Conservation (phyloP, 2,888 invertebrate genomes). For the Anoplius nigerrimus region DNA sequence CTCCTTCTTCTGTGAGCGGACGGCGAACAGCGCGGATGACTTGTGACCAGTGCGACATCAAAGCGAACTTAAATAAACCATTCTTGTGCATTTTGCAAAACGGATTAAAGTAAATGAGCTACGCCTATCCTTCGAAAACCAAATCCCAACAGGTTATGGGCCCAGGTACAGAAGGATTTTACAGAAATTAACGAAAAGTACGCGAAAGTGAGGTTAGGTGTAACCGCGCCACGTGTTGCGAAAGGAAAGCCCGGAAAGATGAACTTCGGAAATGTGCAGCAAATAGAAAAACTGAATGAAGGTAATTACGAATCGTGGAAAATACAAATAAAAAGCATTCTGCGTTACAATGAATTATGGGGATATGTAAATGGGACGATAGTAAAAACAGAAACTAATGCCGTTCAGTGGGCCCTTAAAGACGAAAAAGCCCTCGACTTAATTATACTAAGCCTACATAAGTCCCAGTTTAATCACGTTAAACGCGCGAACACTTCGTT, state of each 20-base stretch:
- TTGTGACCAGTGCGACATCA: no score
- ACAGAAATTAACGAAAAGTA: neutral
- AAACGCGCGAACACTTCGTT: neutral
- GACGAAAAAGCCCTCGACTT: slow-evolving; percentile 19
- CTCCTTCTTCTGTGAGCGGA: no score
- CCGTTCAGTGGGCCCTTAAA: neutral
- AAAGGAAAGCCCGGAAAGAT: neutral
- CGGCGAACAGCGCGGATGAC: no score
- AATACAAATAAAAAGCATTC: slow-evolving; percentile 33
- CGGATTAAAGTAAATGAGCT: no score
- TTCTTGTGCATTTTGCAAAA: no score
- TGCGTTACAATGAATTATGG: slow-evolving; percentile 17
- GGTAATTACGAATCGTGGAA: slow-evolving; percentile 34
- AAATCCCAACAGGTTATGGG: slow-evolving; percentile 7
- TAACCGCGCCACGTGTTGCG: neutral
- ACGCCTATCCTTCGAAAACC: no score
- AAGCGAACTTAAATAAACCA: no score
- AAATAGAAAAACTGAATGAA: slow-evolving; percentile 32
- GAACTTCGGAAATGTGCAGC: neutral
- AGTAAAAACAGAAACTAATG: neutral
- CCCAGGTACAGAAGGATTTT: neutral
- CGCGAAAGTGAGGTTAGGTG: neutral
- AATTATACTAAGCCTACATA: slow-evolving; percentile 9
- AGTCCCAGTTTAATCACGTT: slow-evolving; percentile 8
- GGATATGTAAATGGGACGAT: slow-evolving; percentile 1